Percentiles rank a stretch among this genome's conserved stretches.
Evolutionary conservation across 2,888 invertebrate species (phyloP).

Genomic region (Noctuana brunneofusca): DNA sequence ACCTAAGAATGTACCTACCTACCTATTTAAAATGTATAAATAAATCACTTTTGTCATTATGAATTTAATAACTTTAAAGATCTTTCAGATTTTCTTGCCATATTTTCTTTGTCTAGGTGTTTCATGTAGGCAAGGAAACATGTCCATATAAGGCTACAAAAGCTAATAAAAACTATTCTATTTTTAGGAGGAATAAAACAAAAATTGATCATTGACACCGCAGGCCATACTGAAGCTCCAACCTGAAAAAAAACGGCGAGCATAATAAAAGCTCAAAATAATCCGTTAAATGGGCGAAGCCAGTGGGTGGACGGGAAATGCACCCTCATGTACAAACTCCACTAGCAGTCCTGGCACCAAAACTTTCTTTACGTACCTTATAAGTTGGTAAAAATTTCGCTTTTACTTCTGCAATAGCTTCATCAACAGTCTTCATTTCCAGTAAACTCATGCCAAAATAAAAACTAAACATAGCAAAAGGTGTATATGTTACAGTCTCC

Average conservation of each 20-base stretch:
- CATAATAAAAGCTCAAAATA: no score
- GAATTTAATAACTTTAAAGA: slow-evolving; percentile 40
- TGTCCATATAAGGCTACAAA: slow-evolving; percentile 90
- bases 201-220: slow-evolving; percentile 89
- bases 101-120: slow-evolving; percentile 74
- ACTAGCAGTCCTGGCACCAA: no score
- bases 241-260: slow-evolving; percentile 85
- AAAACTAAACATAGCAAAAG: slow-evolving; percentile 89
- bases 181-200: slow-evolving; percentile 88
- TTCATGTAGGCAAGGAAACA: slow-evolving; percentile 92
- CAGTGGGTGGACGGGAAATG: no score
- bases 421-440: slow-evolving; percentile 85
- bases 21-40: no score
- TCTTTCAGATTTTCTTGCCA: slow-evolving; percentile 47
- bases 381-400: slow-evolving; percentile 90
- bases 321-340: no score
- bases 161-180: slow-evolving; percentile 89
- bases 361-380: slow-evolving; percentile 73
- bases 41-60: neutral
- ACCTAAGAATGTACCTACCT: neutral
- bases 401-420: slow-evolving; percentile 86
- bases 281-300: no score
- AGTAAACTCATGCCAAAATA: slow-evolving; percentile 90
- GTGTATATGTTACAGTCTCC: slow-evolving; percentile 90
- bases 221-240: slow-evolving; percentile 88